These are phyloP conservation scores for Tetranychus piercei DNA, from an alignment of 2,888 invertebrate genomes.

Conservation along the genomic window DNA sequence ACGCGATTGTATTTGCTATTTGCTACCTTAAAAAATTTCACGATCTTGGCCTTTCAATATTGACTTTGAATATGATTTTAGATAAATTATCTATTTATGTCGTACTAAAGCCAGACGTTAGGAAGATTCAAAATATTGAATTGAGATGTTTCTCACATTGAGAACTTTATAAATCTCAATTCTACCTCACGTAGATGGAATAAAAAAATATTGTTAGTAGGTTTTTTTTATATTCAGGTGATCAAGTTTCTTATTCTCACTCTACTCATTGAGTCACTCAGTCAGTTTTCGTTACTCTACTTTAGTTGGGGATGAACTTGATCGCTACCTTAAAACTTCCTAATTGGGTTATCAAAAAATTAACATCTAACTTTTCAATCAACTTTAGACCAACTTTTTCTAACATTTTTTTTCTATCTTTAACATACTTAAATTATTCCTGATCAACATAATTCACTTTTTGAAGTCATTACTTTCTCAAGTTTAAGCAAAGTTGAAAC, in stretches of 20 bases:
- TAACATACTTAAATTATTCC: background rate
- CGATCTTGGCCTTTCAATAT: too few relatives aligned
- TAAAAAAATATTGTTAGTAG: background rate
- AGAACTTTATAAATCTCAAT: background rate
- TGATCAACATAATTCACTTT: too few relatives aligned
- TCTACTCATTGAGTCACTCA: background rate
- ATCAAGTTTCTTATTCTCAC: background rate
- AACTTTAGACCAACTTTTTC: background rate
- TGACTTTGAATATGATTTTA: too few relatives aligned
- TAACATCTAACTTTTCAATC: background rate
- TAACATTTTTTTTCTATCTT: background rate
- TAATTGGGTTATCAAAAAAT: background rate
- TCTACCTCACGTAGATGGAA: background rate
- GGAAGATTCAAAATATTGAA: slow-evolving; percentile 13
- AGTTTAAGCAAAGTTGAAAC: too few relatives aligned
- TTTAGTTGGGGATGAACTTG: background rate
- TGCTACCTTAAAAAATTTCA: background rate
- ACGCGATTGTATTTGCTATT: slow-evolving; percentile 19
- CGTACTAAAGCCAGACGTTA: background rate
- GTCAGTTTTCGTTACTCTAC: background rate
- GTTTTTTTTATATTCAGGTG: background rate
- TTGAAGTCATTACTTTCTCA: too few relatives aligned
- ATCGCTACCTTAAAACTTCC: background rate
- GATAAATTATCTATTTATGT: too few relatives aligned
- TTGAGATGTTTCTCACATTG: background rate